Evolutionary conservation across 2,113 vertebrate species (phyloP).

Genomic region (Melospiza georgiana): DNA sequence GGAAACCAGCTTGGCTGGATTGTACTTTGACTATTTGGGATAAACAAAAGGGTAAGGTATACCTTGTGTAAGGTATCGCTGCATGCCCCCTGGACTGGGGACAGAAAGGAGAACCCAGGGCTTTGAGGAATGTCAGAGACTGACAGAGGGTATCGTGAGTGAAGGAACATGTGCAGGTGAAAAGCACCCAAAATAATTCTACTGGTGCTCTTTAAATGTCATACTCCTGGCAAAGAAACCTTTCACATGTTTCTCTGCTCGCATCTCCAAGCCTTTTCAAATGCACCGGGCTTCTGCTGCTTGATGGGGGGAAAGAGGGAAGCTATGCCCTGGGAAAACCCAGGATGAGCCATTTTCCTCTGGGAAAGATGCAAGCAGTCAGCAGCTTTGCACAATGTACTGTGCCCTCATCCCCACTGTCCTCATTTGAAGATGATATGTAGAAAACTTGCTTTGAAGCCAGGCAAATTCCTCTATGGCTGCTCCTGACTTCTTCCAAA

Average conservation of each 20-base stretch:
- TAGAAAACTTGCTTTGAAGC: neutral
- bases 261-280: neutral
- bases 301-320: accelerated
- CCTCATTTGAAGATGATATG: neutral
- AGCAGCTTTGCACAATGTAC: neutral
- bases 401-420: accelerated
- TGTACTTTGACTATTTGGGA: neutral
- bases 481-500: neutral
- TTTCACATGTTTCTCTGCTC: neutral
- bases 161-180: neutral
- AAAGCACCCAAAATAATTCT: neutral
- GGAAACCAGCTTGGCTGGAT: neutral
- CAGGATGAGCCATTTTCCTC: neutral
- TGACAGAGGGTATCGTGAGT: neutral
- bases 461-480: neutral
- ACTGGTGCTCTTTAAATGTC: conserved; percentile 14
- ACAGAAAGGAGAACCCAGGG: neutral
- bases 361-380: neutral
- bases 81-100: neutral
- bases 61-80: neutral
- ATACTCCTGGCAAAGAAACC: conserved; percentile 16
- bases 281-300: neutral
- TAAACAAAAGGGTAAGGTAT: neutral
- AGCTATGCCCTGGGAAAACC: neutral
- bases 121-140: neutral